phyloP scores from a whole-genome alignment of 2,888 invertebrate genomes.

The Tricholauxania praeusta region DNA sequence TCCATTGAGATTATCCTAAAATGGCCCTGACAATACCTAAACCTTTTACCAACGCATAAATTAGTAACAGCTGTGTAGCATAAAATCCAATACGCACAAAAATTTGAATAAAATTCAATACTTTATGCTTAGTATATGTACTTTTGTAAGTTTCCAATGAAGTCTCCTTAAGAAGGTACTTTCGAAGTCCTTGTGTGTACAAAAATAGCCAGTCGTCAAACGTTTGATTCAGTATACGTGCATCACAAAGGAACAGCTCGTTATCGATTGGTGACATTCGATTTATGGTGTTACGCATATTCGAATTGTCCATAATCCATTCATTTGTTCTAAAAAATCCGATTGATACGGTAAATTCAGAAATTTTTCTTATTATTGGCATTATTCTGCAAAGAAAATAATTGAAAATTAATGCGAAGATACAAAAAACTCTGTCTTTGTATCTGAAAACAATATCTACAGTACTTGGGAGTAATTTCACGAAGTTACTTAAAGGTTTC shows the following conservation, averaged over 20 bases:
- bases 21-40: not conserved
- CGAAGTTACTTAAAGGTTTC: too few relatives aligned
- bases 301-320: slow-evolving; percentile 47
- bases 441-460: too few relatives aligned
- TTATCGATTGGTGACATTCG: slow-evolving; percentile 49
- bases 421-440: too few relatives aligned
- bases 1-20: too few relatives aligned
- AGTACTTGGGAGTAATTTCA: too few relatives aligned
- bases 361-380: slow-evolving; percentile 48
- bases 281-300: slow-evolving; percentile 46
- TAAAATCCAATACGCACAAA: slow-evolving; percentile 1
- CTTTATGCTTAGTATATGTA: too few relatives aligned
- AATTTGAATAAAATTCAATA: not conserved
- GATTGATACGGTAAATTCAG: slow-evolving; percentile 45
- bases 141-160: too few relatives aligned
- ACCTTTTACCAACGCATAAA: slow-evolving; percentile 4
- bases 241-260: slow-evolving; percentile 50
- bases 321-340: slow-evolving; percentile 47
- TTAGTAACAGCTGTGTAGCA: not conserved
- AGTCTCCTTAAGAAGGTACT: too few relatives aligned
- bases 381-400: slow-evolving; percentile 44
- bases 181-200: too few relatives aligned
- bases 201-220: too few relatives aligned
- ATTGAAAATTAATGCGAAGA: not conserved
- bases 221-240: not conserved